These are phyloP conservation scores for Lithobates pipiens DNA, from an alignment of 2,797 vertebrate genomes.

Conservation along the genomic window DNA sequence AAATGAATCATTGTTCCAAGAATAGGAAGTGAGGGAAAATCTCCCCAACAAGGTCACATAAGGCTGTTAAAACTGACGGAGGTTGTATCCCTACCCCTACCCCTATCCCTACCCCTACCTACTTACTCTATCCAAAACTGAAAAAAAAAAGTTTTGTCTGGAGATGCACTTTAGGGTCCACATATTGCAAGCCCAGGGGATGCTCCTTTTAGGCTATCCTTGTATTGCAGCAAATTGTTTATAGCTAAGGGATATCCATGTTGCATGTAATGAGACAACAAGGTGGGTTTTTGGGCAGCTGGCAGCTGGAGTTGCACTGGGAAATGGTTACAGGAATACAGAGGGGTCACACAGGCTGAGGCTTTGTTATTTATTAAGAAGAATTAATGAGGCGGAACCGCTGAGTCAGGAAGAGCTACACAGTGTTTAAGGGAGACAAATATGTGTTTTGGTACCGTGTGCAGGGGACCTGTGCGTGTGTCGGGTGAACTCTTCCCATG, in stretches of 20 bases:
- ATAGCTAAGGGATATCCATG: not conserved
- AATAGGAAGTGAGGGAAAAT: too few species aligned
- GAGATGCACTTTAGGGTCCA: too few species aligned
- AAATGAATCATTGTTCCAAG: too few species aligned
- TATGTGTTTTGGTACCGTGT: slow-evolving; percentile 48
- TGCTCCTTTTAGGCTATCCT: too few species aligned
- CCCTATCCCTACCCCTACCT: too few species aligned
- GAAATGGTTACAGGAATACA: slow-evolving; percentile 14
- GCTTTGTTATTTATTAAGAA: slow-evolving; percentile 54
- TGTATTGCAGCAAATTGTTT: too few species aligned
- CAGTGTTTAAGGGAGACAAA: slow-evolving; percentile 49
- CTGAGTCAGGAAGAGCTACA: slow-evolving; percentile 63
- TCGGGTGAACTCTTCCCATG: not conserved
- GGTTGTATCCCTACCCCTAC: too few species aligned
- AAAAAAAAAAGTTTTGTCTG: too few species aligned
- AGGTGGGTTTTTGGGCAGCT: not conserved
- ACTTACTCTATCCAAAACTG: too few species aligned
- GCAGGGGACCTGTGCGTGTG: slow-evolving; percentile 26
- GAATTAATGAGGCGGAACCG: slow-evolving; percentile 56
- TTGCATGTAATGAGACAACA: not conserved
- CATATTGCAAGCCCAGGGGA: too few species aligned
- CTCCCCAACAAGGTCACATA: too few species aligned
- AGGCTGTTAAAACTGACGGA: too few species aligned
- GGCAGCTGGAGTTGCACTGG: slow-evolving; percentile 1
- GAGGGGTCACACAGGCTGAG: not conserved